Evolutionary conservation across 2,113 vertebrate species (phyloP).

Genomic region (Strigops habroptila): DNA sequence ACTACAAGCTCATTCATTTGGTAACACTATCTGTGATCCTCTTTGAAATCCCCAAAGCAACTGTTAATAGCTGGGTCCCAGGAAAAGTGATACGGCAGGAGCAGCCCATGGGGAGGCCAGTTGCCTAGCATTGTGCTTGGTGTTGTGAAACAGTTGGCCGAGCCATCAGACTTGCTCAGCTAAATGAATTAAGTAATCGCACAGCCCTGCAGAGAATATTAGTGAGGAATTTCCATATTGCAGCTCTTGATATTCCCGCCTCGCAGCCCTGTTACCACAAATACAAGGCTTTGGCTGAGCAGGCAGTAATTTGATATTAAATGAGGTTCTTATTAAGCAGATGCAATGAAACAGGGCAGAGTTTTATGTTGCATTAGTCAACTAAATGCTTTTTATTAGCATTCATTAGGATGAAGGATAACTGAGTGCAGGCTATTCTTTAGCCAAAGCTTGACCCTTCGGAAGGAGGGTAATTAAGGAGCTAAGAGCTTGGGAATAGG

Average conservation of each 20-base stretch:
- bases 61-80: constrained; percentile 80
- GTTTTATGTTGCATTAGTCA: constrained; percentile 74
- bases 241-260: constrained; percentile 85
- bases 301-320: constrained; percentile 83
- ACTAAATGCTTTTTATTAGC: constrained; percentile 82
- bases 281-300: constrained; percentile 76
- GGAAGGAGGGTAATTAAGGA: constrained; percentile 72
- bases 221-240: constrained; percentile 88
- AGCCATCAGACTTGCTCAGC: constrained; percentile 73
- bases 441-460: constrained; percentile 61
- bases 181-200: constrained; percentile 85
- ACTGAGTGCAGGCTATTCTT: constrained; percentile 73
- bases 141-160: constrained; percentile 74
- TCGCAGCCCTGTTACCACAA: constrained; percentile 74
- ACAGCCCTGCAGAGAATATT: constrained; percentile 79
- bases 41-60: constrained; percentile 67
- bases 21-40: constrained; percentile 63
- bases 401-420: constrained; percentile 83
- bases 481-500: constrained; percentile 25
- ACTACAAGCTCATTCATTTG: constrained; percentile 30
- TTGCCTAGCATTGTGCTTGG: constrained; percentile 72
- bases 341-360: constrained; percentile 71
- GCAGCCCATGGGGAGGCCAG: constrained; percentile 62
- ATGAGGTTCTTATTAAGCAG: constrained; percentile 80
- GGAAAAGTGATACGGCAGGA: constrained; percentile 76